Percentiles rank a stretch among this genome's conserved stretches.
Conservation (phyloP, 1,140 invertebrate species). For the Scylla paramamosain region DNA sequence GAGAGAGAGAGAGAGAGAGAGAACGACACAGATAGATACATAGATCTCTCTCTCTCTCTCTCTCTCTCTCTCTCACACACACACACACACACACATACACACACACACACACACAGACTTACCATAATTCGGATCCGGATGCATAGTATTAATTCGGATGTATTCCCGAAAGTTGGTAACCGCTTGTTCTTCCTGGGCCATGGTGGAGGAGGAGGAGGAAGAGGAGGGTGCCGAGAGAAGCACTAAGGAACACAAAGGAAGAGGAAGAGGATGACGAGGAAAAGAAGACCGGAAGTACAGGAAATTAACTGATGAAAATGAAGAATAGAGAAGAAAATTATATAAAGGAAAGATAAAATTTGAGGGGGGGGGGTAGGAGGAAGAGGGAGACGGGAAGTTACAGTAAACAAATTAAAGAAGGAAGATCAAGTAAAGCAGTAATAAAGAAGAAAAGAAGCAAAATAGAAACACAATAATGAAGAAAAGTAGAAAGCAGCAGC, state of each 20-base stretch:
- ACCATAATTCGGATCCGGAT: slow-evolving; percentile 17
- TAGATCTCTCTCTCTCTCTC: too few relatives aligned
- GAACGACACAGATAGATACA: too few relatives aligned
- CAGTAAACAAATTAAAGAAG: too few relatives aligned
- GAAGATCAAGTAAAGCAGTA: too few relatives aligned
- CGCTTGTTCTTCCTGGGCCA: neutral
- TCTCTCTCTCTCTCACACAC: too few relatives aligned
- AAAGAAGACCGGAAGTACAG: neutral
- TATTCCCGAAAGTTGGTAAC: slow-evolving; percentile 3
- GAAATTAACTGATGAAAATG: neutral
- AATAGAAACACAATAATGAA: too few relatives aligned
- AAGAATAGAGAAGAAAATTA: too few relatives aligned
- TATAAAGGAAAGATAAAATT: neutral
- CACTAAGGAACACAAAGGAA: too few relatives aligned
- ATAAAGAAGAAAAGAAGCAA: too few relatives aligned
- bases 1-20: neutral
- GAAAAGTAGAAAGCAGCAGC: too few relatives aligned
- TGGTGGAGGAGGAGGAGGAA: neutral
- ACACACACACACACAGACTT: neutral
- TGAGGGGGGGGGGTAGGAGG: neutral
- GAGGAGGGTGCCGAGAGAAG: neutral
- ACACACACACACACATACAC: neutral
- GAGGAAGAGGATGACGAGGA: neutral
- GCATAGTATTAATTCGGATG: neutral
- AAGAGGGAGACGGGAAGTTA: too few relatives aligned